Base-by-base conservation (phyloP, 2,113 vertebrate genomes). In the Prionailurus bengalensis region DNA sequence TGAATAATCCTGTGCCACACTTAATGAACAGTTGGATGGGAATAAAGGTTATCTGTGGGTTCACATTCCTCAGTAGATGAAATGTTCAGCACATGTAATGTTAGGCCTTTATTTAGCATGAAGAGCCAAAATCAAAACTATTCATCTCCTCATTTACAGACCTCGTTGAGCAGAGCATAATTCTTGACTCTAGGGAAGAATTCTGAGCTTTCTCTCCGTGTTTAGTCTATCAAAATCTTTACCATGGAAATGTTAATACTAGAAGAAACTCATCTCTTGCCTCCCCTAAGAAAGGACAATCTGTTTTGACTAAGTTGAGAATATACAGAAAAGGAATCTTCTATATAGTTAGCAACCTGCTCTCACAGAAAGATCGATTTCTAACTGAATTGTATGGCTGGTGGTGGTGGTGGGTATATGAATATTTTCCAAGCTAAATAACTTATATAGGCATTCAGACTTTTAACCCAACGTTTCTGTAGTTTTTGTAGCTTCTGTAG, bases 151-250 rank as follows among this genome's bases (percentile, higher is more conserved):
- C 78, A n/a, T 92, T 97, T 97, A 87, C 91, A 94, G 84, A 33
- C 80, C 92, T 92, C 84, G 31, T 39, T 89, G 73, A 97, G 83
- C 45, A 92, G 88, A 97, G 79, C 61, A 63, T 88, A 68, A 96
- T 94, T 96, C 87, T 97, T 96, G 70, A 93, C 85, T 97, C 93
- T 96, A 94, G 94, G 89, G 94, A 98, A 95, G 87, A 96, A 95
- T 97, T 95, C 71, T 29, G 65, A 96, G 85, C 95, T 96, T 96
- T 97, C 79, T 73, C 11, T 95, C 63, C 91, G 5, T 97, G 97
- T 98, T 98, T 98, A 98, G 96, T 97, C 97, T 97, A 97, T 97
- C 90, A 94, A 84, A 96, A 91, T 96, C 86, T 97, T 97, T 61
- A 95, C 95, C 95, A 93, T 85, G 92, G 95, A 95, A 97, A 96